A percentile compares a stretch with the other conserved stretches of the same genome.
These are phyloP conservation scores for Passer domesticus DNA, from an alignment of 2,113 vertebrate genomes.

Conservation along the genomic window DNA sequence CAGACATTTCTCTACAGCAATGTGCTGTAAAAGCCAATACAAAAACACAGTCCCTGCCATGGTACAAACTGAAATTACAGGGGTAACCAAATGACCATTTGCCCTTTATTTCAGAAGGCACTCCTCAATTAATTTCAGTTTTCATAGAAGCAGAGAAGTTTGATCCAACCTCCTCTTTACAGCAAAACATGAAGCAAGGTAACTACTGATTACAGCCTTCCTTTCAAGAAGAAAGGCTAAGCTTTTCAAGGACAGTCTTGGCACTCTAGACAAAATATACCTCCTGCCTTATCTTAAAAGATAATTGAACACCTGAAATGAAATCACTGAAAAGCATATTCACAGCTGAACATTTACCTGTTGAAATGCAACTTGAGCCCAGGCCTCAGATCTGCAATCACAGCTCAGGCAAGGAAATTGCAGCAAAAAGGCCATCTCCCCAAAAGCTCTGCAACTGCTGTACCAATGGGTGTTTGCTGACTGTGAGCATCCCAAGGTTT, in stretches of 20 bases:
- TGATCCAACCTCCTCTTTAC: neutral
- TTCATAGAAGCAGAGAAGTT: neutral
- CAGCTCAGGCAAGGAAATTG: neutral
- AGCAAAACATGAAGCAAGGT: neutral
- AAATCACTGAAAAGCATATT: neutral
- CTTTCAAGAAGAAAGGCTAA: neutral
- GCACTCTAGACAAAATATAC: neutral
- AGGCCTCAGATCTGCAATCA: neutral
- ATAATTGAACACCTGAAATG: neutral
- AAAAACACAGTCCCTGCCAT: neutral
- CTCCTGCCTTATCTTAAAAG: neutral
- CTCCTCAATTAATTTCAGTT: neutral
- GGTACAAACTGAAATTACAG: neutral
- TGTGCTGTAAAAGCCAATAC: neutral
- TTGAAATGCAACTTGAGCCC: neutral
- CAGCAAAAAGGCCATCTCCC: neutral
- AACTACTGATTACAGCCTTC: neutral
- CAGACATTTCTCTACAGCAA: neutral
- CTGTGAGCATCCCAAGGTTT: neutral
- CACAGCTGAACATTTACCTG: neutral
- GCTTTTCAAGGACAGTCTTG: neutral
- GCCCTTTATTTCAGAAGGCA: neutral
- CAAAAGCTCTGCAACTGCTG: neutral
- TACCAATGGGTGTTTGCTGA: neutral
- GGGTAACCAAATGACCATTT: neutral